Base-by-base conservation (phyloP, 2,113 vertebrate genomes). In the Ammospiza caudacuta region DNA sequence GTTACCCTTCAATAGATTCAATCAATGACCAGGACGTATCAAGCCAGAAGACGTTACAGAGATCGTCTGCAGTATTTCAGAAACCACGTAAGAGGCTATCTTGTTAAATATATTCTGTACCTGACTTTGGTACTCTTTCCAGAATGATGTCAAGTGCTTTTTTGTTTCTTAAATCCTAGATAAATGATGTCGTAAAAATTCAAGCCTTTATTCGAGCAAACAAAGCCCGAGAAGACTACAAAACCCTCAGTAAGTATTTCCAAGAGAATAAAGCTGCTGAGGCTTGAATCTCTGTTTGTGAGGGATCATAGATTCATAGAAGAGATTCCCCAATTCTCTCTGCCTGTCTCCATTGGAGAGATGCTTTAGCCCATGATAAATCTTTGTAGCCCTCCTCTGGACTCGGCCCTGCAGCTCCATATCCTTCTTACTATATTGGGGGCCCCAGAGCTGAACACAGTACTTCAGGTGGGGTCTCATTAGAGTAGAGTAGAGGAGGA, bases 181-280 rank as follows among this genome's bases (percentile, higher is more conserved):
- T 99, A 93, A 95, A 98, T 46, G 98, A 99, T 19, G 98, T 99
- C 93, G 97, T 99, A 95, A 99, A 99, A 98, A 99, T 99, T 94
- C 99, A 99, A 97, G 99, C 99, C 22, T 99, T 99, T 88, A 99
- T 99, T 75, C 98, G 99, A 96, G 99, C 99, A 80, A 99, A 99
- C 98, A 99, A 99, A 97, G 99, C 99, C 47, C 98, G 99, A 76
- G 99, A 99, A 49, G 99, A 99, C 97, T 99, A 99, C 98, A 99
- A 99, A 98, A 99, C 99, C 14, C 98, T 99, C 76, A 99, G 99
- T 99, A 97, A 99, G 99, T 98, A 63, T 77, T 59, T 37, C n/a
- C 67, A 23, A 46, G 58, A 86, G 68, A 23, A 31, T 80, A 92
- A 93, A 95, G 66, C 47, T 27, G 19, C 17, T 13, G 28, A 52